Base-by-base conservation (phyloP, 2,797 vertebrate species). In the Myiotriccus ornatus region DNA sequence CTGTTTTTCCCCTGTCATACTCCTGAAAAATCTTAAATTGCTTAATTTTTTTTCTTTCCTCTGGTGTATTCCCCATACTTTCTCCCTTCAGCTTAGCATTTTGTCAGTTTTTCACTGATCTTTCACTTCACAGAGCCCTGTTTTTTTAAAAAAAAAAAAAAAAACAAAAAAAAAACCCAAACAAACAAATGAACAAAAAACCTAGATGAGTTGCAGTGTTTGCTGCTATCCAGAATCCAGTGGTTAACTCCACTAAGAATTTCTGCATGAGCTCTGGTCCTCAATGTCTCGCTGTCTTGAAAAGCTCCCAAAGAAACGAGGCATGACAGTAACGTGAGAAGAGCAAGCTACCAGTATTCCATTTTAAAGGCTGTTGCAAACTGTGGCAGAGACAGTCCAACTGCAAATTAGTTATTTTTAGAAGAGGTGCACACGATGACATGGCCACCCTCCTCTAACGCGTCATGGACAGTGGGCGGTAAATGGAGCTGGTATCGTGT, bases 381-480 rank as follows among this genome's bases (percentile, higher is more conserved):
- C 34, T 90, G 12, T 50, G 71, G 34, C 14, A 59, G 39, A 16
- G 71, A 52, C 6, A 27, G 28, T 39, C 24, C 24, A 57, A 8
- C 28, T 89, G 55, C 44, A 87, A 71, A n/a, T 7, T 43, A 18
- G 4, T 39, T 71, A 37, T 67, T 82, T 87, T 71, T 56, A 62
- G 65, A 81, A 84, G 46, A 60, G 9, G 2, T 5, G 10, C 22
- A 9, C 30, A 21, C 14, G 44, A 50, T 59, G 44, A 55, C 30
- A 50, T 11, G 39, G 53, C 5, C 69, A 43, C 32, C 4, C 8
- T 67, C 16, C 32, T 76, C 20, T 62, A 34, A 41, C 6, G 13
- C 1, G 1, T 12, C 25, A 23, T 17, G 28, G 57, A 19, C 1
- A 47, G 41, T 22, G 24, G 41, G 44, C 0, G 0, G 3, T 50